Evolutionary conservation across 2,797 vertebrate genomes (phyloP), one percentile per base, ranked within the genome.

Genomic region (Gymnodraco acuticeps): DNA sequence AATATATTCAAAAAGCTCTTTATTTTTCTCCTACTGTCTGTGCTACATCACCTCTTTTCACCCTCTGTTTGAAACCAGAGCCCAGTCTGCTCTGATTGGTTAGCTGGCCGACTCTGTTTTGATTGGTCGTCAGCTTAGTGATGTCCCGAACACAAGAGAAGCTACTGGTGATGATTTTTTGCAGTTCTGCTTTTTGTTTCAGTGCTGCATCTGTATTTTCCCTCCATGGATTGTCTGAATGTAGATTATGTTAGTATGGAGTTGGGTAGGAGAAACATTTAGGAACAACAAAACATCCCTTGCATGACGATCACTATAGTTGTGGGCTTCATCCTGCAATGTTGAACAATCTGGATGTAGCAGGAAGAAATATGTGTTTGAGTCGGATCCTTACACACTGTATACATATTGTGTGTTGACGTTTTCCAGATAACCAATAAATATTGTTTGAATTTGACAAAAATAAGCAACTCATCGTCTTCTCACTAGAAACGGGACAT

Each of bases 401-500:
- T 27, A 5, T 5, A 27, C 27, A 27, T 27, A 27, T 5, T 27
- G 27, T 27, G 27, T 27, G 27, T 27, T 27, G 27, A 1, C 0
- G 27, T 27, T 27, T 1, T 58, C 3, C 9, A 46, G 10, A 23
- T 45, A 41, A 23, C 14, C 15, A 19, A 15, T 19, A 3, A 51
- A 11, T 50, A 5, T 58, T 17, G 1, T 53, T 8, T 47, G 14
- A 52, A 14, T 2, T 13, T 13, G 11, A n/a, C 0, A 1, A 38
- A 13, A 6, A n/a, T 27, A 45, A 11, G 15, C 11, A 52, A 12
- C 31, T 58, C 50, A 43, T 72, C 70, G 47, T 51, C 8, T 20
- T 72, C 31, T 60, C 56, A 17, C 17, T 68, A 12, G 54, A 60
- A 68, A 43, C 10, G 12, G 42, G 6, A 19, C 13, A 56, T 41